Conservation (phyloP, 2,113 vertebrate species). For the Maccullochella peelii region DNA sequence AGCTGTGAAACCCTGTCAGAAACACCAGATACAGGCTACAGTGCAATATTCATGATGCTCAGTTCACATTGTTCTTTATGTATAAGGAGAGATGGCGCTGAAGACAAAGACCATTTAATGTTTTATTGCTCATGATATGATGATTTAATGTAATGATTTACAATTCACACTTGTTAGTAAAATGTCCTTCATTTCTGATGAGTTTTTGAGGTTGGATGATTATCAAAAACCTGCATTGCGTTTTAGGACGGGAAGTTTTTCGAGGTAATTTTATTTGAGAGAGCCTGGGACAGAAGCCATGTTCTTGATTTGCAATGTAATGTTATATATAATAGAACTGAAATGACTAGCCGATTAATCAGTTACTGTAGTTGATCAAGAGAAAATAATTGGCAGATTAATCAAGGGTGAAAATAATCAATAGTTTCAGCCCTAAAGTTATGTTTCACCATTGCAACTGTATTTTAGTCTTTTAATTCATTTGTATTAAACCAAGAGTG, state of each 20-base stretch:
- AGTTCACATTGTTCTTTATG: background rate
- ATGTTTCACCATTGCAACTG: background rate
- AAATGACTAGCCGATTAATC: no score
- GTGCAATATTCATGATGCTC: background rate
- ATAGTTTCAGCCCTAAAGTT: background rate
- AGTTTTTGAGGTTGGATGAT: background rate
- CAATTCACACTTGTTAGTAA: background rate
- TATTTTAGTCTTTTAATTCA: background rate
- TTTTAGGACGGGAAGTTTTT: background rate
- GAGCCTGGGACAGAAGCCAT: background rate
- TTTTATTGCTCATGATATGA: background rate
- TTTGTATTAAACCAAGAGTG: background rate
- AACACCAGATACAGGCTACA: background rate
- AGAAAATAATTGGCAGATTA: background rate
- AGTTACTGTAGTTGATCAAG: background rate
- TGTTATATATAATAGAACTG: background rate
- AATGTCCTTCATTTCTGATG: background rate
- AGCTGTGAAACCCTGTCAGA: background rate
- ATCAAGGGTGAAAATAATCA: background rate
- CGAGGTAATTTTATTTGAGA: background rate
- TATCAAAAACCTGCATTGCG: background rate
- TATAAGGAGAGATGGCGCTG: background rate
- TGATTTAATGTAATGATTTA: background rate
- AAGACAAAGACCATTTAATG: background rate
- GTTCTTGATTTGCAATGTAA: background rate